Evolutionary conservation across 2,797 vertebrate species (phyloP).

Genomic region (Enteromius thamalakanensis): DNA sequence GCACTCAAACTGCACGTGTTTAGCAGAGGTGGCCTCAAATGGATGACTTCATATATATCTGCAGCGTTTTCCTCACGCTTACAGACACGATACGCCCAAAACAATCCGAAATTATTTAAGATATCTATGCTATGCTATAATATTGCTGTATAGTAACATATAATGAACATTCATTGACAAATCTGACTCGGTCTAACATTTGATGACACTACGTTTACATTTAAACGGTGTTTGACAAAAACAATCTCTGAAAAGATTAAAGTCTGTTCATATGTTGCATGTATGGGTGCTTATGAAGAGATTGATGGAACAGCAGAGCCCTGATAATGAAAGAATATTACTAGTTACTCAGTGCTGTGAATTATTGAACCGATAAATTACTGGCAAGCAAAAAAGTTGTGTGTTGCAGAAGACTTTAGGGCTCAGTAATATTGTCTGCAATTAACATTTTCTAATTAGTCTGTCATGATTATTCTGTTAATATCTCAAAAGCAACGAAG

Average conservation of each 20-base stretch:
- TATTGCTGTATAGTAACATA: not conserved
- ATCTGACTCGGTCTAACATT: not conserved
- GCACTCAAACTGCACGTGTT: slow-evolving; percentile 11
- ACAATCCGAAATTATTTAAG: not conserved
- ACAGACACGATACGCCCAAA: not conserved
- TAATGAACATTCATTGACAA: not conserved
- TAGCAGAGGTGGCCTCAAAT: not conserved
- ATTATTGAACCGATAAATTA: slow-evolving; percentile 29
- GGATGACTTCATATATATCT: not conserved
- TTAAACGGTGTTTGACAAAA: not conserved
- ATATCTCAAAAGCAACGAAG: not conserved
- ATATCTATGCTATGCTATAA: not conserved
- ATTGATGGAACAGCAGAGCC: not conserved
- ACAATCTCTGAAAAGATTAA: not conserved
- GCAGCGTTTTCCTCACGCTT: not conserved
- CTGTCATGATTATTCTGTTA: not conserved
- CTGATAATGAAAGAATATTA: not conserved
- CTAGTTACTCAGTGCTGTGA: not conserved
- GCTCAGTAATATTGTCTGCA: slow-evolving; percentile 14
- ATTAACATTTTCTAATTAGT: slow-evolving; percentile 27
- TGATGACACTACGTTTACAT: not conserved
- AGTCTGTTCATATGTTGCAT: not conserved
- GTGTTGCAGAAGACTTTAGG: not conserved
- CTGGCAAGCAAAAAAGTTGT: not conserved
- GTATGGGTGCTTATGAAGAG: not conserved